Evolutionary conservation across 2,797 vertebrate genomes (phyloP).

Genomic region (Antrozous pallidus): DNA sequence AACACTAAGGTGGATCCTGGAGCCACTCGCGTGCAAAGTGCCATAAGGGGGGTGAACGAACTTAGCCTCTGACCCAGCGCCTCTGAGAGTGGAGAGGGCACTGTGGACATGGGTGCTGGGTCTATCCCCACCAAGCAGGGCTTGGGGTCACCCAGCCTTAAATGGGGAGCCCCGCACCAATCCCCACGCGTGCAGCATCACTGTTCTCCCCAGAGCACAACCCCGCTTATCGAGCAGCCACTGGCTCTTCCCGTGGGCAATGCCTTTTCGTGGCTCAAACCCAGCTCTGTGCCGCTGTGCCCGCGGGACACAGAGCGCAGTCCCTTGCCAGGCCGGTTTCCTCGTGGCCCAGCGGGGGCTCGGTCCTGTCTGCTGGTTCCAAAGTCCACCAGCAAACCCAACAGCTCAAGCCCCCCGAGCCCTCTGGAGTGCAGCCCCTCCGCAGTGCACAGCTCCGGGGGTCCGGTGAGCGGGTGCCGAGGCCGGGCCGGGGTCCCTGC

Average conservation of each 20-base stretch:
- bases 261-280: neutral
- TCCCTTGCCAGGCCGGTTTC: neutral
- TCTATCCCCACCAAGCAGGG: neutral
- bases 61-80: neutral
- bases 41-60: neutral
- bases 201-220: neutral
- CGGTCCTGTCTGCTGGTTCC: neutral
- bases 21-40: neutral
- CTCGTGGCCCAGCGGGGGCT: neutral
- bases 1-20: rapidly evolving
- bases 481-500: neutral
- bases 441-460: too few relatives aligned
- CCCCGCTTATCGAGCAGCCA: neutral
- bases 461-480: neutral
- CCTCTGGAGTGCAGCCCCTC: neutral
- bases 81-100: neutral
- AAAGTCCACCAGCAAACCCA: too few relatives aligned
- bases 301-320: neutral
- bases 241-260: neutral
- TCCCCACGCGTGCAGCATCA: rapidly evolving
- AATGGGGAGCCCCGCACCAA: rapidly evolving
- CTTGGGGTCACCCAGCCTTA: rapidly evolving
- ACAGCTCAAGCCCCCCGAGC: neutral
- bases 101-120: too few relatives aligned
- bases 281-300: neutral